phyloP scores from a whole-genome alignment of 1,140 invertebrate genomes.

The Cydia pomonella region DNA sequence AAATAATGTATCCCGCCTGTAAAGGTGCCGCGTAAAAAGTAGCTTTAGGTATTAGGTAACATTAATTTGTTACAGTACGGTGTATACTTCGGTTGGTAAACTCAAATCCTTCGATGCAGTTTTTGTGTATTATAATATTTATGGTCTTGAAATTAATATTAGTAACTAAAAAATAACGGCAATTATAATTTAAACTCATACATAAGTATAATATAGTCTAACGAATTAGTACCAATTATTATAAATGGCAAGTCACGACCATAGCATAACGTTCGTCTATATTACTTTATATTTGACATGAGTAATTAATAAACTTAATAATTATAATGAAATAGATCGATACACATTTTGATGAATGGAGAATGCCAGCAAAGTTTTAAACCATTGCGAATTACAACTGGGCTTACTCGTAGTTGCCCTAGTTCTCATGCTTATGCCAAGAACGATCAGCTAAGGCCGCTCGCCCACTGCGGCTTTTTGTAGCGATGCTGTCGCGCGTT shows the following conservation, averaged over 20 bases:
- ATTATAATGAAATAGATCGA: background rate
- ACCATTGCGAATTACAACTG: background rate
- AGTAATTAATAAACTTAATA: background rate
- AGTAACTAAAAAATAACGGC: too few relatives aligned
- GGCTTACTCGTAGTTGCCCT: constrained; percentile 11
- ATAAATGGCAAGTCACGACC: constrained; percentile 15
- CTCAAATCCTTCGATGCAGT: background rate
- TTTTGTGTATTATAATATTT: background rate
- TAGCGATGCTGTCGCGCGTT: too few relatives aligned
- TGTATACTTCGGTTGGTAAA: background rate
- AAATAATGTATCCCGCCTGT: too few relatives aligned
- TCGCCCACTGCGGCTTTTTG: too few relatives aligned
- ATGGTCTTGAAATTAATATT: background rate
- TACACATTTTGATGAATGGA: background rate
- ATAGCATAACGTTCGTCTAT: background rate
- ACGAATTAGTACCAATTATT: constrained; percentile 3
- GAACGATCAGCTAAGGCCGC: background rate
- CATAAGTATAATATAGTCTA: background rate
- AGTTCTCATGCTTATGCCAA: constrained; percentile 13
- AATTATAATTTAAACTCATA: too few relatives aligned
- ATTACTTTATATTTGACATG: constrained; percentile 3
- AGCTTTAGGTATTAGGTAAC: too few relatives aligned
- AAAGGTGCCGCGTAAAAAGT: too few relatives aligned
- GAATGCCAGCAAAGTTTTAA: background rate
- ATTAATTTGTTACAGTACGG: background rate